Base-by-base conservation (phyloP, 2,888 invertebrate genomes). In the Acronicta psi region DNA sequence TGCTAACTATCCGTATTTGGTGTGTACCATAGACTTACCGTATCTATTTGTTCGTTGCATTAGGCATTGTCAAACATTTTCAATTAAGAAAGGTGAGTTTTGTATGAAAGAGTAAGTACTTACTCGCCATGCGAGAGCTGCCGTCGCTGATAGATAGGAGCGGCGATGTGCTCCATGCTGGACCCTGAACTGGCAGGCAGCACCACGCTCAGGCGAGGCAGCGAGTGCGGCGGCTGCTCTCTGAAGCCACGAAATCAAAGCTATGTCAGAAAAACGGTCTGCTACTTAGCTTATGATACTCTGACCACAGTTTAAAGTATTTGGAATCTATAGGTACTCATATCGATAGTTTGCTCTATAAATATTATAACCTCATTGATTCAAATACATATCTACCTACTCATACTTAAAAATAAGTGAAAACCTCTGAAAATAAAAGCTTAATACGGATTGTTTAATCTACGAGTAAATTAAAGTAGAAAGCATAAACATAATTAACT, bases 111-210 rank as follows among this genome's bases (percentile, higher is more conserved):
- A 9, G 1, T 11, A 11, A 3, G 11, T 29, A 87, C 93, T 86
- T 79, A 94, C 94, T 93, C 94, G 78, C 92, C 93, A 65, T 93
- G 93, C 52, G 93, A 90, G 0, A 93, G 81, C 2, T 79, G 81
- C 42, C 70, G 75, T 42, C 80, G 73, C 18, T 50, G 67, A 0
- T 81, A 76, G 2, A 60, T 29, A 5, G 63, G 62, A 10, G 75
- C 42, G 7, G 87, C 70, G 9, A 90, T 68, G 8, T 84, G 77
- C n/a, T 92, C 92, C 2, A 74, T 75, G 65, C 93, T 94, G 44
- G 93, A 92, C 55, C 77, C 82, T 34, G 77, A 83, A 71, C 93
- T 94, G 42, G 86, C 81, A 0, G 93, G 94, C 31, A 87, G 64
- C 44, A 93, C 90, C 44, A 93, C 88, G 64, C 91, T 93, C n/a